Evolutionary conservation across 2,888 invertebrate genomes (phyloP).

Genomic region (Athalia cordata): DNA sequence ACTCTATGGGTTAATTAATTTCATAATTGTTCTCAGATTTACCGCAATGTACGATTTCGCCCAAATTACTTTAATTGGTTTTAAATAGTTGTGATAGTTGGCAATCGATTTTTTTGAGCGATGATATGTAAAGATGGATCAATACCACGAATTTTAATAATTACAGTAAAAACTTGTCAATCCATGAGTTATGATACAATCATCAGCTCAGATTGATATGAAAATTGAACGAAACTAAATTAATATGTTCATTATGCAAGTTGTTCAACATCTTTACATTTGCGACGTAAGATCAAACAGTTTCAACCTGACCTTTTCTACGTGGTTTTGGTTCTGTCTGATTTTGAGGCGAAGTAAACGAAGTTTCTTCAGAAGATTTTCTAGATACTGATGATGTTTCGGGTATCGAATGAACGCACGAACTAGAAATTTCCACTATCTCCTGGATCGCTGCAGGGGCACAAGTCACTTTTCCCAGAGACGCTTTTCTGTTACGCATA

Average conservation of each 20-base stretch:
- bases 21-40: no score
- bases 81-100: background rate
- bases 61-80: no score
- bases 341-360: conserved; percentile 81
- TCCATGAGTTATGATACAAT: background rate
- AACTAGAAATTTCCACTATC: conserved; percentile 51
- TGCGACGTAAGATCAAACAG: conserved; percentile 75
- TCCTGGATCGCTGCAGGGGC: conserved; percentile 49
- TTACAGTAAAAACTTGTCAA: background rate
- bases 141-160: conserved; percentile 1
- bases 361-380: conserved; percentile 83
- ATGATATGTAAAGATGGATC: conserved; percentile 28
- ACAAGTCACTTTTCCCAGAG: conserved; percentile 59
- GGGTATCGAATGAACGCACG: conserved; percentile 29
- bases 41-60: no score
- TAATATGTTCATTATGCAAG: conserved; percentile 3
- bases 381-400: conserved; percentile 47
- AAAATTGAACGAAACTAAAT: background rate
- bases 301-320: conserved; percentile 78
- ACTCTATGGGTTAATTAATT: no score
- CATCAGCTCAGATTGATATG: conserved; percentile 13
- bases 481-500: conserved; percentile 76
- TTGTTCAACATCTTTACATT: conserved; percentile 9
- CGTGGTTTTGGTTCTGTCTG: conserved; percentile 74
- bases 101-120: conserved; percentile 37